These are phyloP conservation scores for Heliconius hortense DNA, from an alignment of 2,888 invertebrate species.

Conservation along the genomic window DNA sequence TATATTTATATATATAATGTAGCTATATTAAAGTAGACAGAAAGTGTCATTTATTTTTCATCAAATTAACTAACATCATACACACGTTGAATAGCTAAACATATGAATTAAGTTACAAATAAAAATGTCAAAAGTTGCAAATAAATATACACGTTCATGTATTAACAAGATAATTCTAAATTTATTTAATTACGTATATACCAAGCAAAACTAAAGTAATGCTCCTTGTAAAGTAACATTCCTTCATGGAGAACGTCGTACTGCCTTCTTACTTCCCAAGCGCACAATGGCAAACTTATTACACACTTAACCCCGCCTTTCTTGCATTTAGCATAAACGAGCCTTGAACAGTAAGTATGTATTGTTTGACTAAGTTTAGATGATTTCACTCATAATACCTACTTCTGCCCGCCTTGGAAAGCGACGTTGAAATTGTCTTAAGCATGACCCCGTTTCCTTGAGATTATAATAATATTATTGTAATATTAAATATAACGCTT, in stretches of 20 bases:
- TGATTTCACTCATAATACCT: conserved; percentile 36
- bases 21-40: no score
- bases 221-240: conserved; percentile 8
- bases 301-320: conserved; percentile 40
- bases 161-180: no score
- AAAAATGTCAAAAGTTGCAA: neutral
- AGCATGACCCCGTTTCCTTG: conserved; percentile 5
- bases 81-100: no score
- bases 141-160: neutral
- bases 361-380: conserved; percentile 43
- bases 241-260: conserved; percentile 5
- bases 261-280: conserved; percentile 8
- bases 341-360: conserved; percentile 44
- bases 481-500: neutral
- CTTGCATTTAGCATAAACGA: conserved; percentile 41
- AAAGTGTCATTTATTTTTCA: no score
- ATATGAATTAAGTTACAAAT: neutral
- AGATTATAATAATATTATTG: conserved; percentile 15
- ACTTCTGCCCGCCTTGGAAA: conserved; percentile 33
- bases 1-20: no score
- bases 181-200: conserved; percentile 7
- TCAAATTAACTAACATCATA: no score
- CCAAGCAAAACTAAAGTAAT: conserved; percentile 3
- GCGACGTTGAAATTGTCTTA: conserved; percentile 37
- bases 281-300: conserved; percentile 32